Conservation (phyloP, 2,888 invertebrate species). For the Miltochrista miniata region DNA sequence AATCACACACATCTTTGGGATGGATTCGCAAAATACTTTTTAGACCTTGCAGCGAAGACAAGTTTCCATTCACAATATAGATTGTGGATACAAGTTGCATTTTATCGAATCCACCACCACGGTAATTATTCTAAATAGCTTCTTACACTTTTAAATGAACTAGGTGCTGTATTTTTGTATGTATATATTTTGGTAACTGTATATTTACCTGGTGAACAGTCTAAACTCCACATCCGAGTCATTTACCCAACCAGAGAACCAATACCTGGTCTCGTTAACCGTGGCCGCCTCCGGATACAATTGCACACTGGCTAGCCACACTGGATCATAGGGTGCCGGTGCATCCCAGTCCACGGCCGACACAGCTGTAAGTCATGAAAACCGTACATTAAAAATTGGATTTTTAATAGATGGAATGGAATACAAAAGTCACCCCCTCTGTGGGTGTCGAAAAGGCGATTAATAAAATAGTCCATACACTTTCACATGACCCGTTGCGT, state of each 20-base stretch:
- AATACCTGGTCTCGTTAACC: constrained; percentile 67
- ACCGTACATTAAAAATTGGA: not conserved
- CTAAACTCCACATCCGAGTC: constrained; percentile 74
- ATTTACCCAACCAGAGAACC: constrained; percentile 68
- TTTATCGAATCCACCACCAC: too few relatives aligned
- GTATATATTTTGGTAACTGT: not conserved
- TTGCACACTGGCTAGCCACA: constrained; percentile 78
- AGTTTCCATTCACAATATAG: too few relatives aligned
- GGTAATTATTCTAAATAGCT: too few relatives aligned
- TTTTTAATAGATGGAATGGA: not conserved
- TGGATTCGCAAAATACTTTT: too few relatives aligned
- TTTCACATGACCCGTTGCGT: too few relatives aligned
- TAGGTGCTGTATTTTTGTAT: too few relatives aligned
- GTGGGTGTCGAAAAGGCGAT: not conserved
- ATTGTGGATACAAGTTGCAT: too few relatives aligned
- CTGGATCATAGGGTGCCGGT: constrained; percentile 75
- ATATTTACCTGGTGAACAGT: constrained; percentile 70
- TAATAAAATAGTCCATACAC: not conserved
- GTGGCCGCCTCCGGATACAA: constrained; percentile 51
- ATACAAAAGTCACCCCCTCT: too few relatives aligned
- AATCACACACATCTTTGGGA: too few relatives aligned
- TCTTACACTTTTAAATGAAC: too few relatives aligned
- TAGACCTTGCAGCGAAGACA: too few relatives aligned
- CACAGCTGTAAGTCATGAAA: constrained; percentile 34
- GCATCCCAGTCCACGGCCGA: constrained; percentile 69